Evolutionary conservation across 2,888 invertebrate genomes (phyloP).

Genomic region (Tetramorium bicarinatum): DNA sequence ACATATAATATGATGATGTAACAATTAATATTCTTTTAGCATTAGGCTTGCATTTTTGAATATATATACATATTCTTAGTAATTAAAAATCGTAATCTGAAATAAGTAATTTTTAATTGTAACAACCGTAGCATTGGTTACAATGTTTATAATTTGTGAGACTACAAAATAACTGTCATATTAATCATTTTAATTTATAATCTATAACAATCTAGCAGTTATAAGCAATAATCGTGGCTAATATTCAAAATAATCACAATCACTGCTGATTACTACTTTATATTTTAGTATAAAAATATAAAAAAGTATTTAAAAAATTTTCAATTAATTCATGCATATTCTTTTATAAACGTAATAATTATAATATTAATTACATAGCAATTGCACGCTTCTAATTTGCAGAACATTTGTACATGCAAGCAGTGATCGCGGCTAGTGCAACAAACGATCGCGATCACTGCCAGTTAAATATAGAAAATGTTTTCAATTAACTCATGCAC

Average conservation of each 20-base stretch:
- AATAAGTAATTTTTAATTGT: not conserved
- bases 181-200: not conserved
- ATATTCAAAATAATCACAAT: not conserved
- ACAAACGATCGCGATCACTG: not conserved
- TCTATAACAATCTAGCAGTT: not conserved
- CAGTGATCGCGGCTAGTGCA: not conserved
- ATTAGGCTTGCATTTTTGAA: not conserved
- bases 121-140: not conserved
- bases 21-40: not conserved
- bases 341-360: not conserved
- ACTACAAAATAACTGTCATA: not conserved
- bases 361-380: no score
- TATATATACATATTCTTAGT: not conserved
- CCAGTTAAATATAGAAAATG: not conserved
- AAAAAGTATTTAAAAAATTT: not conserved
- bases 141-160: not conserved
- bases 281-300: no score
- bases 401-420: not conserved
- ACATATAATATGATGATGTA: not conserved
- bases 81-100: not conserved
- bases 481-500: no score
- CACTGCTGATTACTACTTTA: no score
- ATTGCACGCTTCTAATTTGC: no score
- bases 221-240: not conserved
- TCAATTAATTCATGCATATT: not conserved